Conservation (phyloP, 1,140 invertebrate genomes). For the Apis mellifera region DNA sequence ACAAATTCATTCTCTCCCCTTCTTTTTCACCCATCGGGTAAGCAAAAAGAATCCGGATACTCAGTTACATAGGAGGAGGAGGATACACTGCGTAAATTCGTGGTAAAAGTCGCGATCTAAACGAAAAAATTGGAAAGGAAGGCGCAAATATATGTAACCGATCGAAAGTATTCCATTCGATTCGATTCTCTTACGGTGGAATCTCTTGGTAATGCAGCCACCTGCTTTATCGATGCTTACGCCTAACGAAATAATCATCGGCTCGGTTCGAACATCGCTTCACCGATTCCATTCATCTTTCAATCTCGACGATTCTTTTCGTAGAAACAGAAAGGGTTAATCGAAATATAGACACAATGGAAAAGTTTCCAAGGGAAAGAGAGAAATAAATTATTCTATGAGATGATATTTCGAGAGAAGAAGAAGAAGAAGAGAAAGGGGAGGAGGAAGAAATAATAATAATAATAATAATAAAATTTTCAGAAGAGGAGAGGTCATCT, state of each 20-base stretch:
- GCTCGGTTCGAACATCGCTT: too few species aligned
- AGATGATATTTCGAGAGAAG: too few species aligned
- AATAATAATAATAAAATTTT: too few species aligned
- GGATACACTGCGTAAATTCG: too few species aligned
- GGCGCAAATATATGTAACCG: conserved; percentile 45
- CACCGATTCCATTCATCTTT: too few species aligned
- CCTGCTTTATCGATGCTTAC: conserved; percentile 52
- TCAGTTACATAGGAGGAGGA: too few species aligned
- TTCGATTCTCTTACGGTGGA: conserved; percentile 47
- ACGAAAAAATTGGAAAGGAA: conserved; percentile 33
- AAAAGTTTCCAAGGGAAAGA: background rate
- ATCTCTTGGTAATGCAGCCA: conserved; percentile 53
- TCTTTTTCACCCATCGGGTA: background rate
- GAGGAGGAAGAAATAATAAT: too few species aligned
- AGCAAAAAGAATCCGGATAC: background rate
- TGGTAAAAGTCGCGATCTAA: conserved; percentile 12
- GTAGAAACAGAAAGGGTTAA: background rate
- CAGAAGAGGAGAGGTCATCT: too few species aligned
- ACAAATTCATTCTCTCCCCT: too few species aligned
- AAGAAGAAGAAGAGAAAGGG: too few species aligned
- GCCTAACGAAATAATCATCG: conserved; percentile 56
- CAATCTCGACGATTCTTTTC: background rate
- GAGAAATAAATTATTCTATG: too few species aligned
- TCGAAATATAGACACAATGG: background rate
- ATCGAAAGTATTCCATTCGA: conserved; percentile 64